Percentiles rank a stretch among this genome's conserved stretches.
Evolutionary conservation across 2,888 invertebrate genomes (phyloP).

Genomic region (Rhabditoides inermis): DNA sequence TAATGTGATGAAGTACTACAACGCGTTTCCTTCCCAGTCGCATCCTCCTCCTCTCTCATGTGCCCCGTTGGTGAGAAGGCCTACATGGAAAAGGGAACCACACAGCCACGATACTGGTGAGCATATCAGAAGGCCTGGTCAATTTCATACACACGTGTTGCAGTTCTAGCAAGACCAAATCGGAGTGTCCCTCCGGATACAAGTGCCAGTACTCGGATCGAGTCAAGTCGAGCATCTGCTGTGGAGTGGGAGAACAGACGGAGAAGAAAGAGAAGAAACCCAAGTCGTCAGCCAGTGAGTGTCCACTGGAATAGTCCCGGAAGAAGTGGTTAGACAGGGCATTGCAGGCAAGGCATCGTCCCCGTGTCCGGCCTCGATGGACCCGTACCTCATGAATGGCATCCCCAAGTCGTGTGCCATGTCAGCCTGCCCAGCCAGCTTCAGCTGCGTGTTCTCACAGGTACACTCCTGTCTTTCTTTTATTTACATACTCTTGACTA

Average conservation of each 20-base stretch:
- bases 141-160: no score
- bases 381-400: slow-evolving; percentile 25
- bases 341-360: background rate
- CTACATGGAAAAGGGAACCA: slow-evolving; percentile 10
- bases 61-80: slow-evolving; percentile 16
- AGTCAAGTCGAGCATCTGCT: background rate
- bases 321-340: background rate
- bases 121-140: no score
- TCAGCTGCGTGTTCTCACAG: slow-evolving; percentile 30
- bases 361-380: slow-evolving; percentile 25
- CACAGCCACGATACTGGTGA: slow-evolving; percentile 12
- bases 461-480: no score
- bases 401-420: slow-evolving; percentile 25
- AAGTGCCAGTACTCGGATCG: slow-evolving; percentile 21
- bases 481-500: no score
- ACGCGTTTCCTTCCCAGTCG: no score
- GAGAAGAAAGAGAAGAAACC: no score
- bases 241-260: background rate
- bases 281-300: no score
- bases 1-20: no score
- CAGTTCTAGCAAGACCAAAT: background rate
- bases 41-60: no score
- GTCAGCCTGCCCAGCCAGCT: slow-evolving; percentile 29
- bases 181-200: slow-evolving; percentile 20
- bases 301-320: no score